Evolutionary conservation across 2,797 vertebrate genomes (phyloP), one percentile per base, ranked within the genome.

Genomic region (Choloepus didactylus): DNA sequence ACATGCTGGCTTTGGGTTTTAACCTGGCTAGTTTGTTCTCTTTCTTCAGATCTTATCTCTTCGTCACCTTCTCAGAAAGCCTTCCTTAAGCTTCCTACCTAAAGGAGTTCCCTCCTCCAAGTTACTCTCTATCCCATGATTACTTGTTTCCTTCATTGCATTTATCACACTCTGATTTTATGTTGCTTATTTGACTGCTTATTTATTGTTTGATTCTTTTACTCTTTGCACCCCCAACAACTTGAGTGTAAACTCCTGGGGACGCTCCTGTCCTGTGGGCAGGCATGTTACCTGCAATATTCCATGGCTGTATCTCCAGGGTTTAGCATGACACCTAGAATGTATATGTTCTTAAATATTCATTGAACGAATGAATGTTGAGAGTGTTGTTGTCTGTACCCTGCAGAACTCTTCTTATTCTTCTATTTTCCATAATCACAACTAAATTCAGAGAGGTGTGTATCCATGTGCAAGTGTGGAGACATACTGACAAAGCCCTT

Each of bases 381-480:
- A 86, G 60, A 41, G 66, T 5, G 3, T 31, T 86, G 29, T 64
- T 69, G 49, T 85, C 89, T 70, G 2, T 82, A 75, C n/a, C 72
- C 35, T 66, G 4, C n/a, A 79, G 56, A 60, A 67, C 31, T 66
- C 49, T 46, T 86, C 62, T 91, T 12, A 9, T 44, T 77, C 31
- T 90, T 79, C 35, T 75, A 0, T 89, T 86, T 75, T 49, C n/a
- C 59, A 67, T 19, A 51, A 59, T 75, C 51, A 75, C 85, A 94
- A 76, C 89, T 80, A 87, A 85, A 96, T 95, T 86, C 92, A 93
- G 77, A 60, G 60, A 88, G 31, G 41, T 54, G 41, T 88, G 23
- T 80, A 10, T 95, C 51, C 91, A 49, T 93, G 64, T 60, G 79
- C 59, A 70, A 56, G 46, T 38, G 23, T 44, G 85, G 88, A 96